These are phyloP conservation scores for Centruroides sculpturatus DNA, from an alignment of 1,140 invertebrate genomes.

Conservation along the genomic window DNA sequence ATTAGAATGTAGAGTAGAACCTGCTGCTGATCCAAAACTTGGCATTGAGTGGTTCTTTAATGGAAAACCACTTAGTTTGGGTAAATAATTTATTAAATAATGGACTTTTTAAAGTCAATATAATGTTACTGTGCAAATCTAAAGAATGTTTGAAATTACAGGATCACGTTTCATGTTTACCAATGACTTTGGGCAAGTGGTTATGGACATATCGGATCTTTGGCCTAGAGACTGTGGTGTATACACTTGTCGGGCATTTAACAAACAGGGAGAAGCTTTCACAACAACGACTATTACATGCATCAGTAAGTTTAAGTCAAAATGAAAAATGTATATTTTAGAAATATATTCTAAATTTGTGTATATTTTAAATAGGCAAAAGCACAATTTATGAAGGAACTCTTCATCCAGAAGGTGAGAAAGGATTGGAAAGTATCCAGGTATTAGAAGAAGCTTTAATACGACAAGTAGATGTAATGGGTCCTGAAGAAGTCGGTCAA, in stretches of 20 bases:
- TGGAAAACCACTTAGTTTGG: constrained; percentile 68
- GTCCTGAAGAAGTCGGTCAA: constrained; percentile 51
- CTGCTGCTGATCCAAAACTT: constrained; percentile 91
- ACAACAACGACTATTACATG: constrained; percentile 78
- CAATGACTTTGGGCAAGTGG: constrained; percentile 79
- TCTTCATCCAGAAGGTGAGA: constrained; percentile 82
- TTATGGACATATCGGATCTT: constrained; percentile 57
- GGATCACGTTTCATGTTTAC: constrained; percentile 83
- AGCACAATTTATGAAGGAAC: constrained; percentile 69
- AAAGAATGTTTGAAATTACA: constrained; percentile 36
- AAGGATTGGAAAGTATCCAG: constrained; percentile 78
- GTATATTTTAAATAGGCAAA: constrained; percentile 33
- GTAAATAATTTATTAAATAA: constrained; percentile 21
- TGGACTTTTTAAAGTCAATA: no score
- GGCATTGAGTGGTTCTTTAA: constrained; percentile 90
- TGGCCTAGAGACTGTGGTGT: constrained; percentile 71
- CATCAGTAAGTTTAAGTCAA: constrained; percentile 22
- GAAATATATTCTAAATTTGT: background rate
- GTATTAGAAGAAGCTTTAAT: constrained; percentile 69
- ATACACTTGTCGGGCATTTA: constrained; percentile 36
- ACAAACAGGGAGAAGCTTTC: constrained; percentile 59
- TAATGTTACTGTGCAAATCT: background rate
- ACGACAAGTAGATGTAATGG: constrained; percentile 46
- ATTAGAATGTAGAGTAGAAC: constrained; percentile 84
- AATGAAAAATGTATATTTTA: background rate